phyloP scores from a whole-genome alignment of 2,888 invertebrate species.

The Dexiosoma caninum region DNA sequence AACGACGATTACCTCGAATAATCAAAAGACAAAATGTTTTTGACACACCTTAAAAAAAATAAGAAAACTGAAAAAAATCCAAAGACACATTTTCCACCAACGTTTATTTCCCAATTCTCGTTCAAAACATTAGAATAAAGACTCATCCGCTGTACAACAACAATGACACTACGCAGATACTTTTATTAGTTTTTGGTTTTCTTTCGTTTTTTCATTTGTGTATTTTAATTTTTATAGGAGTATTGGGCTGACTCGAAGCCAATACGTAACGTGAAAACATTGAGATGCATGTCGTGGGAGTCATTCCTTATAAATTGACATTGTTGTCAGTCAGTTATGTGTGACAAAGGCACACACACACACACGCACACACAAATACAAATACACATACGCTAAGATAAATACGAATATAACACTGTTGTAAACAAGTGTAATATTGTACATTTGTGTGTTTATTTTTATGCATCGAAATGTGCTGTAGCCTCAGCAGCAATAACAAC shows the following conservation, averaged over 20 bases:
- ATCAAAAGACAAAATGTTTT: conserved; percentile 26
- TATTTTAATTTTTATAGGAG: background rate
- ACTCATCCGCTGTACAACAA: conserved; percentile 20
- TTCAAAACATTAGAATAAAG: conserved; percentile 50
- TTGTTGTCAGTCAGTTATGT: conserved; percentile 33
- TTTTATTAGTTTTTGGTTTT: conserved; percentile 1
- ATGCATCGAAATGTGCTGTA: conserved; percentile 41
- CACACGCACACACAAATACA: too few species aligned
- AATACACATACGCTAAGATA: background rate
- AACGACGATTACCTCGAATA: conserved; percentile 35
- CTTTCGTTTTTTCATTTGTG: background rate
- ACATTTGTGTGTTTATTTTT: conserved; percentile 15
- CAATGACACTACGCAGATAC: background rate
- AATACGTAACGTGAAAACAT: conserved; percentile 22
- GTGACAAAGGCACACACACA: background rate
- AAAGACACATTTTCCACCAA: conserved; percentile 23
- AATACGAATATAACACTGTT: conserved; percentile 30
- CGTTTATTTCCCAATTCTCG: conserved; percentile 46
- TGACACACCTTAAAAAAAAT: conserved; percentile 46
- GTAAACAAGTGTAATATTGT: conserved; percentile 38
- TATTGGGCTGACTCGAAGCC: conserved; percentile 9
- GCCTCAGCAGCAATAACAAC: conserved; percentile 44
- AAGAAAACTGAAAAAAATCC: background rate
- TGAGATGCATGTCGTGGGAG: conserved; percentile 53
- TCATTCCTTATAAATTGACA: conserved; percentile 51